Evolutionary conservation across 2,888 invertebrate genomes (phyloP).

Genomic region (Anoplius nigerrimus): DNA sequence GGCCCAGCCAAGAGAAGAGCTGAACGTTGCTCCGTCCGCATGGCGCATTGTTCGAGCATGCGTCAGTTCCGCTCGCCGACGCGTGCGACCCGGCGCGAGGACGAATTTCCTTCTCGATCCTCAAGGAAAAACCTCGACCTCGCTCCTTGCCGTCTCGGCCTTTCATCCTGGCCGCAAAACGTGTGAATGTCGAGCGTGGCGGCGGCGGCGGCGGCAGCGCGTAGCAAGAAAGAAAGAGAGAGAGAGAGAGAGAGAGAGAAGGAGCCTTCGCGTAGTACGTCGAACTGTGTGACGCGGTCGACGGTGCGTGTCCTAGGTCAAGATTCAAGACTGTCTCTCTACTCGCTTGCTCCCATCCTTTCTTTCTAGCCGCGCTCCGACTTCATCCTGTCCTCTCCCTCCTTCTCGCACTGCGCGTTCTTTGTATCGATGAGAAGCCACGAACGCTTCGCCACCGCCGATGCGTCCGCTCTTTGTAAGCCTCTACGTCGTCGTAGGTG

Average conservation of each 20-base stretch:
- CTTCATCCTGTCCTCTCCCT: slow-evolving; percentile 50
- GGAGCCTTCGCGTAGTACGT: slow-evolving; percentile 59
- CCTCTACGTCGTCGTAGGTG: background rate
- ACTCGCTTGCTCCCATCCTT: slow-evolving; percentile 41
- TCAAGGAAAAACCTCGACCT: slow-evolving; percentile 55
- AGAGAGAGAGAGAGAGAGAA: no score
- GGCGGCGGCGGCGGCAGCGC: slow-evolving; percentile 8
- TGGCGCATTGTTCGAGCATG: no score
- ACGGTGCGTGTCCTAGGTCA: slow-evolving; percentile 73
- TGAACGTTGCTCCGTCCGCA: no score
- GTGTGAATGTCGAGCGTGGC: slow-evolving; percentile 50
- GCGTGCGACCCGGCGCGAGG: background rate
- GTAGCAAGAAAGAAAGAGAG: no score
- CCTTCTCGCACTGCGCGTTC: background rate
- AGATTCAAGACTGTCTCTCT: slow-evolving; percentile 67
- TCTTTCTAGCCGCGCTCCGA: slow-evolving; percentile 60
- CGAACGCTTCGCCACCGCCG: slow-evolving; percentile 15
- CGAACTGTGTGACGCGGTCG: slow-evolving; percentile 68
- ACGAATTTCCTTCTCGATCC: slow-evolving; percentile 20
- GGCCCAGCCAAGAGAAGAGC: no score
- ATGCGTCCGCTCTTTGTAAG: slow-evolving; percentile 9
- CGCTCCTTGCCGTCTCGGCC: slow-evolving; percentile 40
- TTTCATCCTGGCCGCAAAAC: slow-evolving; percentile 45
- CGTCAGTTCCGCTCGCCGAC: no score
- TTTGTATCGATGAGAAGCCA: slow-evolving; percentile 21